phyloP scores from a whole-genome alignment of 2,113 vertebrate species.

The Brachionichthys hirsutus region DNA sequence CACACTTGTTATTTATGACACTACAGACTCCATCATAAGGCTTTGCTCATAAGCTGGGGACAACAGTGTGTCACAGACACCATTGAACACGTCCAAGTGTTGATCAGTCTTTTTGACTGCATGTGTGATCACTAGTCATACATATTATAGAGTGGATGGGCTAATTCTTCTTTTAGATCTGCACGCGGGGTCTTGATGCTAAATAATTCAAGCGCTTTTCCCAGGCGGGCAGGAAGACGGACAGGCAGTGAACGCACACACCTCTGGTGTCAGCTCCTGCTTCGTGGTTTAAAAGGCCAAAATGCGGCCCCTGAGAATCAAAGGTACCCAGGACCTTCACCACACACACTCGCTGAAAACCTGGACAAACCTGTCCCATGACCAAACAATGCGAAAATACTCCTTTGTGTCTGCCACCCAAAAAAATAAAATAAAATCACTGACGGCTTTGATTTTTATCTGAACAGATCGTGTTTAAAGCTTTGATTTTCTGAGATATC shows the following conservation, averaged over 20 bases:
- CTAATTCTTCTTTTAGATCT: conserved; percentile 35
- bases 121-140: conserved; percentile 12
- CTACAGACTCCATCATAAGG: conserved; percentile 25
- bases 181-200: background rate
- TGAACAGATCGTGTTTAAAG: no score
- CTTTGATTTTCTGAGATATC: no score
- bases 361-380: no score
- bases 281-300: background rate
- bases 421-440: no score
- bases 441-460: no score
- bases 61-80: no score
- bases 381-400: no score
- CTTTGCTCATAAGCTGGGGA: no score
- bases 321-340: no score
- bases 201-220: conserved; percentile 10
- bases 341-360: no score
- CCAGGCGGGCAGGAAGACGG: conserved; percentile 1
- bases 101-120: conserved; percentile 14
- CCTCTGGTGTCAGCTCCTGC: conserved; percentile 1
- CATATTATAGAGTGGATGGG: conserved; percentile 1
- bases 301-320: background rate
- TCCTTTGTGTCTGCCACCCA: no score
- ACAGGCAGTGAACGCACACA: conserved; percentile 7
- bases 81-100: conserved; percentile 13
- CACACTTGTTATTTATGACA: conserved; percentile 24